Conservation (phyloP, 2,113 vertebrate species). For the Terrapene triunguis region DNA sequence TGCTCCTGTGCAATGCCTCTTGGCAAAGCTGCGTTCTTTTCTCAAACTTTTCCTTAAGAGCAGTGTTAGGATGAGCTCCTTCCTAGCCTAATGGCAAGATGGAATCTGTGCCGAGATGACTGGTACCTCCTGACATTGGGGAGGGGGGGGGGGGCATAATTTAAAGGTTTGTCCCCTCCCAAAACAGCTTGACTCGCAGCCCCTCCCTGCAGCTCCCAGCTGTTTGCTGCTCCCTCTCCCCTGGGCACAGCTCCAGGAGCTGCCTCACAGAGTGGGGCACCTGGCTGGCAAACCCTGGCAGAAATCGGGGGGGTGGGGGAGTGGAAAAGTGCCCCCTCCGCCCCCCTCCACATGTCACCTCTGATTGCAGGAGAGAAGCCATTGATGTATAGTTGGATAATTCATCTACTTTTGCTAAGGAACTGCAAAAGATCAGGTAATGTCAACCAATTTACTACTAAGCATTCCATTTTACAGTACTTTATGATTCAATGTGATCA, state of each 20-base stretch:
- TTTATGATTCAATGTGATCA: not conserved
- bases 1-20: not conserved
- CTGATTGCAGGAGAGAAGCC: not conserved
- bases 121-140: no score
- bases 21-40: not conserved
- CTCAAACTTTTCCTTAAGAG: not conserved
- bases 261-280: no score
- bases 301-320: no score
- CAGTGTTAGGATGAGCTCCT: not conserved
- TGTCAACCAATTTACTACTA: fast-evolving
- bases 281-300: no score
- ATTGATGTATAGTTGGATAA: not conserved
- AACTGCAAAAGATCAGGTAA: not conserved
- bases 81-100: not conserved
- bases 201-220: no score
- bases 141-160: no score
- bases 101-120: not conserved
- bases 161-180: no score
- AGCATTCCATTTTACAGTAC: not conserved
- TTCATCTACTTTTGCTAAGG: not conserved
- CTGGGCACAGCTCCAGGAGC: no score
- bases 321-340: no score
- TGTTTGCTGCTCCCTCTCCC: no score
- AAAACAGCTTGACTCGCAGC: no score
- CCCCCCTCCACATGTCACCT: no score